phyloP scores from a whole-genome alignment of 2,113 vertebrate species.

The Protobothrops flavoviridis region DNA sequence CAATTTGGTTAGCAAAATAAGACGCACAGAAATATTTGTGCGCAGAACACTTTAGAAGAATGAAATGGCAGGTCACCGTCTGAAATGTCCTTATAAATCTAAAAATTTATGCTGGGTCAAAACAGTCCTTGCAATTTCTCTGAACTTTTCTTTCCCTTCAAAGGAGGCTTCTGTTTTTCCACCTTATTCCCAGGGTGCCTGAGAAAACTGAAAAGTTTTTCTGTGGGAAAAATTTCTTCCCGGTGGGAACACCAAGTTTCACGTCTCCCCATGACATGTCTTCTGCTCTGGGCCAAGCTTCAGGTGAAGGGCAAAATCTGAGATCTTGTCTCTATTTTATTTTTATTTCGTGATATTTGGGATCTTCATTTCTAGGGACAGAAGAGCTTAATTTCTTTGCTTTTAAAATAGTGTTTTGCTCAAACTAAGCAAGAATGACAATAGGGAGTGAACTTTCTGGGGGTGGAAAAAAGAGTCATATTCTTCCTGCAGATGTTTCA shows the following conservation, averaged over 20 bases:
- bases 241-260: not conserved
- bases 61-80: not conserved
- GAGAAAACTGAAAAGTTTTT: not conserved
- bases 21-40: not conserved
- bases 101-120: not conserved
- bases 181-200: not conserved
- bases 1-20: not conserved
- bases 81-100: not conserved
- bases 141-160: not conserved
- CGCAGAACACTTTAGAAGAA: not conserved
- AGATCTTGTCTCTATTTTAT: not conserved
- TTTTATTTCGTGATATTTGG: not conserved
- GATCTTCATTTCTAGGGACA: not conserved
- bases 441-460: not conserved
- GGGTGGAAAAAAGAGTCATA: not conserved
- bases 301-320: not conserved
- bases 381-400: not conserved
- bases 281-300: not conserved
- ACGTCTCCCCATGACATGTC: not conserved
- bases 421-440: not conserved
- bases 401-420: not conserved
- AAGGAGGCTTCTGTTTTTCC: not conserved
- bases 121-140: not conserved
- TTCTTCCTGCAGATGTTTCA: not conserved
- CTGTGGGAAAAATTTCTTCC: not conserved